These are phyloP conservation scores for Calephelis virginiensis DNA, from an alignment of 1,140 invertebrate species.

Conservation along the genomic window DNA sequence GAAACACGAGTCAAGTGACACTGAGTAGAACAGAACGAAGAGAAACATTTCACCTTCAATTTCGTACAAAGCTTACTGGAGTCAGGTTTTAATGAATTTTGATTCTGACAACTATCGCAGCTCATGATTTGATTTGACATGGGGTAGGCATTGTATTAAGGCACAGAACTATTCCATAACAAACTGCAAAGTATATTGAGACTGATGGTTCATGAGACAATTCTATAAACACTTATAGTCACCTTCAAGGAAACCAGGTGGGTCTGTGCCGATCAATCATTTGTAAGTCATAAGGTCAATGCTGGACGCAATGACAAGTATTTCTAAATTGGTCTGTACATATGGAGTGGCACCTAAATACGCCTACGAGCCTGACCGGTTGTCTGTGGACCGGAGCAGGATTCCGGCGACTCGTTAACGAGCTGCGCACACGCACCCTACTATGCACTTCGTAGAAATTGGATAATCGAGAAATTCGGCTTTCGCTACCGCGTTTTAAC, in stretches of 20 bases:
- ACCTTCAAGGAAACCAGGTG: background rate
- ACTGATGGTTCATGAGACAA: no score
- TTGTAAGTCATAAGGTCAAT: conserved; percentile 19
- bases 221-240: background rate
- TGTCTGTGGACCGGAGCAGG: conserved; percentile 47
- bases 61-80: no score
- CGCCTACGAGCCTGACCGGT: conserved; percentile 33
- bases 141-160: no score
- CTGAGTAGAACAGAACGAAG: no score
- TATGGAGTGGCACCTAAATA: conserved; percentile 39
- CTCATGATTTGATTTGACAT: no score
- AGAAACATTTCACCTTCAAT: no score
- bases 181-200: no score
- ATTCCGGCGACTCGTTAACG: conserved; percentile 55
- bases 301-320: conserved; percentile 36
- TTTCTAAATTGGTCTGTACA: conserved; percentile 48
- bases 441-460: conserved; percentile 48
- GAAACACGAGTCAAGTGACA: no score
- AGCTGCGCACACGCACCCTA: conserved; percentile 51
- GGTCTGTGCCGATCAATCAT: background rate
- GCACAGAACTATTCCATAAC: no score
- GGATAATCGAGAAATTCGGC: conserved; percentile 35
- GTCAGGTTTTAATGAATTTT: no score
- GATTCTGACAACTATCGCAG: no score
- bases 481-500: conserved; percentile 5